These are phyloP conservation scores for Neogobius melanostomus DNA, from an alignment of 2,113 vertebrate genomes.

Conservation along the genomic window DNA sequence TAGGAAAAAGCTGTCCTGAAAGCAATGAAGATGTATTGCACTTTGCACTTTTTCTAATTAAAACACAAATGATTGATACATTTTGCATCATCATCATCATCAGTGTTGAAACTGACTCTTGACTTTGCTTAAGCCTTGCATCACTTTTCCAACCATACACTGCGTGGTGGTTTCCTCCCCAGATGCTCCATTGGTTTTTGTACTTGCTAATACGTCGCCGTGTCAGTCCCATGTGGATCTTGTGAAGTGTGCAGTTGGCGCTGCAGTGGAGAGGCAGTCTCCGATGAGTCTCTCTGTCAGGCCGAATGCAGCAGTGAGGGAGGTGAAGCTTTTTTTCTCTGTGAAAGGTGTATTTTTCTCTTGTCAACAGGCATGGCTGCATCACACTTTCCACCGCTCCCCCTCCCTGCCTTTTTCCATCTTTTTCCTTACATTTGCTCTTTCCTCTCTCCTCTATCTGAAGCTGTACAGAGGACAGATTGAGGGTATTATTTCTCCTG, in stretches of 20 bases:
- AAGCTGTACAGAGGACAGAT: constrained; percentile 64
- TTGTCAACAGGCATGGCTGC: constrained; percentile 59
- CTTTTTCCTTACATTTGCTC: constrained; percentile 45
- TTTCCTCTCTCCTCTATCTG: constrained; percentile 49
- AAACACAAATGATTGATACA: not conserved
- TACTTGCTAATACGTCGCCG: not conserved
- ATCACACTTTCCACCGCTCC: constrained; percentile 53
- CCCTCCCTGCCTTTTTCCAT: constrained; percentile 38
- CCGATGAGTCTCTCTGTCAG: constrained; percentile 66
- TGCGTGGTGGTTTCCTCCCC: not conserved
- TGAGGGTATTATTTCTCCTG: constrained; percentile 66
- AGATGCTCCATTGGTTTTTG: constrained; percentile 1
- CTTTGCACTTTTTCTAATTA: not conserved
- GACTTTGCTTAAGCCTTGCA: not conserved
- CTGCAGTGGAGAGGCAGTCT: constrained; percentile 40
- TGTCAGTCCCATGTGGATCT: not conserved
- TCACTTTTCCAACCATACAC: not conserved
- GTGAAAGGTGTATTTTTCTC: constrained; percentile 64
- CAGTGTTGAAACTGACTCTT: not conserved
- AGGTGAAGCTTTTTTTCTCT: constrained; percentile 66
- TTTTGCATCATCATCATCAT: not conserved
- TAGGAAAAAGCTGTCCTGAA: too few relatives aligned
- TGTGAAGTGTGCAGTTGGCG: constrained; percentile 14
- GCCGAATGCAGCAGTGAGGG: constrained; percentile 58
- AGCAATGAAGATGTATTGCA: too few relatives aligned